Evolutionary conservation across 2,797 vertebrate species (phyloP).

Genomic region (Tarsius wallacei): DNA sequence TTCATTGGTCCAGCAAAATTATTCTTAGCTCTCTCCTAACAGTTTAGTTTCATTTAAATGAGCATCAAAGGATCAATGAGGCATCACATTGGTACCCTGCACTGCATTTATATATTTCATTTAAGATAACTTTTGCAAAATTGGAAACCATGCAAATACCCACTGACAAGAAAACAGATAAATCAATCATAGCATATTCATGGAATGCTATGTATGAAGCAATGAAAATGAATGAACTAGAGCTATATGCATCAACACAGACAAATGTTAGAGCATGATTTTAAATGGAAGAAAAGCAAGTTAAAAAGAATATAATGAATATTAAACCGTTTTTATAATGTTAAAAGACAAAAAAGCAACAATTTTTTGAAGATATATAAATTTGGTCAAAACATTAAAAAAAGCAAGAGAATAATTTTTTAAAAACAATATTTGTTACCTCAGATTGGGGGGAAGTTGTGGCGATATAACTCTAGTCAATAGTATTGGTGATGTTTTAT

Average conservation of each 20-base stretch:
- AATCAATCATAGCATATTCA: background rate
- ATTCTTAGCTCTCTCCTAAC: background rate
- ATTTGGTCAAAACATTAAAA: conserved; percentile 25
- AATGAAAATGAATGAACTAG: background rate
- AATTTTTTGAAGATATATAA: background rate
- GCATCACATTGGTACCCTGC: background rate
- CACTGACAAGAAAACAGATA: background rate
- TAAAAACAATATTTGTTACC: background rate
- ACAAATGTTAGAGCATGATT: background rate
- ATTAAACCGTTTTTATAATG: background rate
- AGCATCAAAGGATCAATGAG: conserved; percentile 8
- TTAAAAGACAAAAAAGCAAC: conserved; percentile 14
- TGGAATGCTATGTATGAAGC: background rate
- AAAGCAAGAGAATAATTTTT: conserved; percentile 43
- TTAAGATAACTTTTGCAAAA: conserved; percentile 1
- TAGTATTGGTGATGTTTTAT: background rate
- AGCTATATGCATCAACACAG: background rate
- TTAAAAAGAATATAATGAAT: background rate
- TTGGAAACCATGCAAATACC: background rate
- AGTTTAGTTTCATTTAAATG: conserved; percentile 22
- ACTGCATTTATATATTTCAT: background rate
- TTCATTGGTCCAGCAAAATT: background rate
- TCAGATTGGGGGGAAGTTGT: background rate
- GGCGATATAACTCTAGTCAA: background rate
- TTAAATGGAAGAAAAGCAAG: background rate